Base-by-base conservation (phyloP, 2,113 vertebrate genomes). In the Aythya baeri region DNA sequence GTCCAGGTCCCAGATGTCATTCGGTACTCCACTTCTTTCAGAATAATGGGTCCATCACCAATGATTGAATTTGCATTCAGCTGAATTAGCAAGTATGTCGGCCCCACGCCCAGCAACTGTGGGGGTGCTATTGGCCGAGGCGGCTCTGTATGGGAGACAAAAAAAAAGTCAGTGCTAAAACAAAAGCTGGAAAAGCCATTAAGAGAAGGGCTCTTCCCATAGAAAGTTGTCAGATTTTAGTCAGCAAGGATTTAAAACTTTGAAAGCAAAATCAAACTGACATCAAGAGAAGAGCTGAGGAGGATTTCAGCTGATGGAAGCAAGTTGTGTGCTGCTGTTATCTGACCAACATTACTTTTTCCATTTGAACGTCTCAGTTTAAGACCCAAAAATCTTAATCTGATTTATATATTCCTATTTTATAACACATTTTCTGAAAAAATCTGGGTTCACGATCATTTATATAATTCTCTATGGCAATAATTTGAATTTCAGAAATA, bases 41-140 rank as follows among this genome's bases (percentile, higher is more conserved):
- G 96, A 90, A 99, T 99, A 67, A 99, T 99, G 27, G 99, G 99
- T 31, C 99, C 99, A 2, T 99, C 99, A 4, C 99, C 99, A 83
- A 99, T 99, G 90, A 99, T 99, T 1, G 99, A 99, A 97, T 99
- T 99, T 23, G 99, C 99, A 12, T 99, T 99, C 46, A 99, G 98
- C 93, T 99, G 99, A 95, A 99, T 99, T 49, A 99, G 98, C 91
- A 99, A 97, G 82, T 99, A 99, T 0, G 99, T 99, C 2, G 99
- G 99, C 14, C 99, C 99, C 4, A 99, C 99, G 0, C 98, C 99
- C 8, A 99, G 98, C 44, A 99, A 98, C 96, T 99, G 99, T 0
- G 99, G 99, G 3, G 99, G 99, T 34, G 99, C 99, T 36, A 99
- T 99, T 6, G 99, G 99, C 87, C 99, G 98, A 7, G 99, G 99